Evolutionary conservation across 2,888 invertebrate species (phyloP).

Genomic region (Lutraria lutraria): DNA sequence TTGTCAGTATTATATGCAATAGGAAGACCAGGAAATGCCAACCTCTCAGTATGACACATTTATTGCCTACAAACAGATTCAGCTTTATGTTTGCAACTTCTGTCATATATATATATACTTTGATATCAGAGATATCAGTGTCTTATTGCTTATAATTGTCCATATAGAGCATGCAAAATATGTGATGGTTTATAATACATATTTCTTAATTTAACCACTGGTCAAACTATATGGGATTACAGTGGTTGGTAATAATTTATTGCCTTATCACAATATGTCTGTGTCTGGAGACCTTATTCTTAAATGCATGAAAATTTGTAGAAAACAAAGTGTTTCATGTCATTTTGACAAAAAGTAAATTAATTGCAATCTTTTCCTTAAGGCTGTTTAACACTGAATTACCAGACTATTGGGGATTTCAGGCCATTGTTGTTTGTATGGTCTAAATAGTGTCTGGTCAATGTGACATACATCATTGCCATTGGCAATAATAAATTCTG

Average conservation of each 20-base stretch:
- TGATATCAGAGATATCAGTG: too few relatives aligned
- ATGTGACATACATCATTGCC: conserved; percentile 29
- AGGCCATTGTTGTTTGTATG: conserved; percentile 24
- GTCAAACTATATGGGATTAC: too few relatives aligned
- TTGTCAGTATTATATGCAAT: background rate
- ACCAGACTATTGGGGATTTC: background rate
- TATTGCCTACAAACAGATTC: background rate
- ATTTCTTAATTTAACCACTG: too few relatives aligned
- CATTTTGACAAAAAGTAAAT: conserved; percentile 27
- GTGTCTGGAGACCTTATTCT: background rate
- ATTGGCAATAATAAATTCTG: conserved; percentile 34
- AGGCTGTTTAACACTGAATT: conserved; percentile 19
- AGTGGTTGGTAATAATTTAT: too few relatives aligned
- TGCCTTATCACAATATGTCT: too few relatives aligned
- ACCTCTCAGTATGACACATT: background rate
- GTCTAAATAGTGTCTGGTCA: conserved; percentile 30
- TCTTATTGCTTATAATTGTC: too few relatives aligned
- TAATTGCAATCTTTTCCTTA: conserved; percentile 12
- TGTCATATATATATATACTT: background rate
- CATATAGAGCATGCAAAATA: too few relatives aligned
- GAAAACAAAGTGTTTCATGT: conserved; percentile 22
- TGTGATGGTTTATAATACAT: too few relatives aligned
- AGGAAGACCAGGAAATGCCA: background rate
- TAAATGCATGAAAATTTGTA: conserved; percentile 13
- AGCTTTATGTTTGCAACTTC: background rate